Base-by-base conservation (phyloP, 2,888 invertebrate species). In the Lasius platythorax region DNA sequence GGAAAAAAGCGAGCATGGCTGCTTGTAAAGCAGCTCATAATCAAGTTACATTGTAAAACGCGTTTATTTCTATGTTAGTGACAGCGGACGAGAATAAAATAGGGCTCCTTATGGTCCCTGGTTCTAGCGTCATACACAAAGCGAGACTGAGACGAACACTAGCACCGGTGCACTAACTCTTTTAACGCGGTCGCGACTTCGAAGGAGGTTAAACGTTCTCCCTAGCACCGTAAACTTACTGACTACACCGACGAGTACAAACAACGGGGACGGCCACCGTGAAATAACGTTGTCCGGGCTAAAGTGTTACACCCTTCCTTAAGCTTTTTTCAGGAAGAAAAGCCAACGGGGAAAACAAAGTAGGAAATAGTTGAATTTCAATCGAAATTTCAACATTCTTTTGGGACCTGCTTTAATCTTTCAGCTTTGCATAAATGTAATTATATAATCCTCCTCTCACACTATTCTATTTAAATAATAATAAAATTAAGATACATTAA, bases 41-140 rank as follows among this genome's bases (percentile, higher is more conserved):
- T 74, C 73, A 85, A 86, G 82, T 82, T 82, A 43, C 58, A 46
- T 64, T 66, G 81, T 78, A 74, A 79, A 82, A 79, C 46, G 61
- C 70, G 64, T 85, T 86, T 68, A 86, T 86, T 86, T 85, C 86
- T 78, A 50, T 56, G 74, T 79, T 63, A 61, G 74, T 53, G 63
- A 63, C 78, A 50, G 68, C 50, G 33, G 43, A 40, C 53, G 8
- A 9, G 23, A 50, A 43, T 86, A 86, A 74, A 86, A 86, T 83
- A 70, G 50, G 63, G 64, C 50, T 85, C 68, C 79, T 86, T 86
- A 85, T 72, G 53, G 67, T 23, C 18, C 28, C 33, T 15, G n/a
- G 58, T 46, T 76, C 43, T 76, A 66, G 46, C 79, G 53, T 76
- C 76, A 40, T 53, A 4, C 56, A 64, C 66, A 75, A 53, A 75